Base-by-base conservation (phyloP, 92 coral and sea anemone genomes). In the Heteractis magnifica region DNA sequence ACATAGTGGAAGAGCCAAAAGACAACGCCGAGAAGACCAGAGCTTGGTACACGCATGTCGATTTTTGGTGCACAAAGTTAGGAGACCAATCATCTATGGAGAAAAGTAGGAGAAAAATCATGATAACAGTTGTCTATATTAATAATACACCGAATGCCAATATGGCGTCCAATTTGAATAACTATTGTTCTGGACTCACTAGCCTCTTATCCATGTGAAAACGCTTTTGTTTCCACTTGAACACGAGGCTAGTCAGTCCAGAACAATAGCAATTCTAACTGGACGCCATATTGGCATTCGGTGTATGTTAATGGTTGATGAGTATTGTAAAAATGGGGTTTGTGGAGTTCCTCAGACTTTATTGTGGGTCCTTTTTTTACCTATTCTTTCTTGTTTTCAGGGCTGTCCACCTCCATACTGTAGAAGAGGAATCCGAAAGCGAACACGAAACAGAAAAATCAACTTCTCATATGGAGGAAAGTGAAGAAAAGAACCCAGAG, bases 61-160 rank as follows among this genome's bases (percentile, higher is more conserved):
- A 49, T 84, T 94, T 41, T 86, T 96, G 19, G 92, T 93, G 19
- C 95, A 89, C 80, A 91, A 94, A 64, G 94, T 93, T 9, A 78
- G 97, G 81, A 84, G 90, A 82, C 94, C 97, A 44, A 74, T 93
- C 71, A 87, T 91, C 52, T 93, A 93, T 76, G 97, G 97, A 64
- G 90, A 90, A 76, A 90, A 87, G 97, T 92, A 85, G 4, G 70
- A 13, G 1, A 34, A 34, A 34, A 34, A 34, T 34, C 44, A 34
- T 34, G 44, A 34, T 34, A 34, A 34, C 44, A 34, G 44, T 34
- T 34, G 44, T 0, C 44, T 34, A 34, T 34, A 34, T 34, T 34
- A 34, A 34, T 34, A 34, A 34, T 34, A 34, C 26, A 26, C 26
- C 26, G 26, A 26, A 26, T 26, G 26, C 26, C 26, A 26, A 0